Evolutionary conservation across 2,797 vertebrate species (phyloP).

Genomic region (Alauda arvensis): DNA sequence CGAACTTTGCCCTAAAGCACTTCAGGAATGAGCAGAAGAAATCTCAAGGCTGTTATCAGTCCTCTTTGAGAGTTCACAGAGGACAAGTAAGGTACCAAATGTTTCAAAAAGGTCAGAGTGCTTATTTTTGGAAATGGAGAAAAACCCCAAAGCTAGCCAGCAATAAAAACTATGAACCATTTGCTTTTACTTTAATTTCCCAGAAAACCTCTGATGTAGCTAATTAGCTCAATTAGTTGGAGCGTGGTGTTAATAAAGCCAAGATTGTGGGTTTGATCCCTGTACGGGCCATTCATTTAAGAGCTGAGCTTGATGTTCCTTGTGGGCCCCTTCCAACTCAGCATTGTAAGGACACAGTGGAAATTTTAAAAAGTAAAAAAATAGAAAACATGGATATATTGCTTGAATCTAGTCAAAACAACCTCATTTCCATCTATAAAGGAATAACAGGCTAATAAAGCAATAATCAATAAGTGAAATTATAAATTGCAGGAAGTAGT

Average conservation of each 20-base stretch:
- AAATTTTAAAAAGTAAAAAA: background rate
- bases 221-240: background rate
- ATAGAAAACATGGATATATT: background rate
- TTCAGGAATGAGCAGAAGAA: slow-evolving; percentile 1
- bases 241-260: background rate
- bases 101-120: background rate
- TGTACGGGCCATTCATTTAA: background rate
- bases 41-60: background rate
- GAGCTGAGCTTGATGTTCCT: background rate
- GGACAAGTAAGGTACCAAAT: background rate
- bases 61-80: background rate
- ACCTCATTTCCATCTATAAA: background rate
- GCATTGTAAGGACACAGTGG: background rate
- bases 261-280: background rate
- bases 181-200: background rate
- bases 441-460: background rate
- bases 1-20: slow-evolving; percentile 12
- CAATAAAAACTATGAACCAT: background rate
- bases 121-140: background rate
- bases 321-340: background rate
- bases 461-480: background rate
- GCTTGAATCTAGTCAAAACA: background rate
- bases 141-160: background rate
- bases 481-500: background rate
- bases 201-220: background rate